Evolutionary conservation across 2,113 vertebrate genomes (phyloP), one percentile per base, ranked within the genome.

Genomic region (Bufo gargarizans): DNA sequence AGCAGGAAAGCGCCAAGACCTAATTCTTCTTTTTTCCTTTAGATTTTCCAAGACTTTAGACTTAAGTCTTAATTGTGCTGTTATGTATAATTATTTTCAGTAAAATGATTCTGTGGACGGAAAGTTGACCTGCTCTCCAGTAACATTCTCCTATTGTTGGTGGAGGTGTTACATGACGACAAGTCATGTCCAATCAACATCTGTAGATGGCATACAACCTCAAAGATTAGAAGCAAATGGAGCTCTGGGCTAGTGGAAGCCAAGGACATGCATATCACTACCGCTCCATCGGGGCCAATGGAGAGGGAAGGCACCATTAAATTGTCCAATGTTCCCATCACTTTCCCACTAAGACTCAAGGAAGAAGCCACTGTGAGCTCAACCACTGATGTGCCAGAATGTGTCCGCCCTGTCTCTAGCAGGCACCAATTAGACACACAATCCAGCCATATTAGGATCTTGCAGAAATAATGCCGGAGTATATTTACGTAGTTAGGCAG

Each of bases 31-130:
- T 81, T 58, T 80, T 4, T 59, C 17, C 77, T 43, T 49, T 3
- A 10, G 69, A 16, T 13, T 10, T 20, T 43, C 67, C 4, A 33
- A 74, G 72, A 17, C 81, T 49, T 77, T 77, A 33, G 72, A 33
- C 80, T 77, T 67, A 4, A 19, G 2, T 59, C 53, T 33, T 88
- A 88, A 88, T 88, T 88, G 87, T 50, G 77, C 83, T 88, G 50
- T 84, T 83, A 84, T 63, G 22, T 74, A 20, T 65, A 55, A 84
- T 84, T 88, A 84, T 50, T 76, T 76, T 74, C 79, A 82, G 79
- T 63, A 49, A 45, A 65, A 67, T 76, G 45, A 76, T 88, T 76
- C 12, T 59, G 6, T 45, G 17, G 6, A 55, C 5, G 2, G 10
- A 43, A 13, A 16, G 6, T 56, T 14, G 58, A 19, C 1, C 80